Evolutionary conservation across 2,888 invertebrate genomes (phyloP).

Genomic region (Apodemia zela): DNA sequence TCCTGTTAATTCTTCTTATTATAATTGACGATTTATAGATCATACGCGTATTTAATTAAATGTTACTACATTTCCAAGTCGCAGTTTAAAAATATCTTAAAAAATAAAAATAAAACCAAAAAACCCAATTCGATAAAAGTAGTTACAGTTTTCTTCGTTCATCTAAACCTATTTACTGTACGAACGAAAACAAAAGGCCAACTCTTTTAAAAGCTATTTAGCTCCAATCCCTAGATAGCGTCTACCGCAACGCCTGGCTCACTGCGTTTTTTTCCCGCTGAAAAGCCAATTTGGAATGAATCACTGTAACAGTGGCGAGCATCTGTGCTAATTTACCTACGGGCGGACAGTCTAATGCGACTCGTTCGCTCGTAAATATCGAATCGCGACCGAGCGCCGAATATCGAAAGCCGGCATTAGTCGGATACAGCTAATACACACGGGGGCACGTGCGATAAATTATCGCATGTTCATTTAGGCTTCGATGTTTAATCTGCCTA

Average conservation of each 20-base stretch:
- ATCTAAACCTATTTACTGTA: slow-evolving; percentile 33
- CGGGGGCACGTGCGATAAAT: slow-evolving; percentile 76
- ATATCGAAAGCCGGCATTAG: slow-evolving; percentile 80
- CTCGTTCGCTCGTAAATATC: slow-evolving; percentile 74
- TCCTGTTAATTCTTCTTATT: no score
- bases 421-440: slow-evolving; percentile 80
- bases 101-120: slow-evolving; percentile 8
- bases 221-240: slow-evolving; percentile 62
- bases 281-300: slow-evolving; percentile 81
- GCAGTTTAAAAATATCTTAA: neutral
- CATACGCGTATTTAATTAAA: no score
- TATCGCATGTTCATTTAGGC: slow-evolving; percentile 76
- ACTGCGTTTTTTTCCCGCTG: slow-evolving; percentile 65
- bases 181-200: slow-evolving; percentile 49
- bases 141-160: slow-evolving; percentile 31
- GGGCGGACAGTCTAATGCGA: slow-evolving; percentile 79
- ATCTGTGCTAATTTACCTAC: slow-evolving; percentile 81
- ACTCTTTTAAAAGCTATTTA: slow-evolving; percentile 72
- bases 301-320: slow-evolving; percentile 77
- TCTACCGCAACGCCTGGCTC: slow-evolving; percentile 56
- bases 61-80: neutral
- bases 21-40: no score
- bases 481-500: slow-evolving; percentile 78
- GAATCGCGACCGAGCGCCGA: slow-evolving; percentile 76
- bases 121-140: slow-evolving; percentile 27